Evolutionary conservation across 2,797 vertebrate genomes (phyloP).

Genomic region (Platyrinchus mystaceus): DNA sequence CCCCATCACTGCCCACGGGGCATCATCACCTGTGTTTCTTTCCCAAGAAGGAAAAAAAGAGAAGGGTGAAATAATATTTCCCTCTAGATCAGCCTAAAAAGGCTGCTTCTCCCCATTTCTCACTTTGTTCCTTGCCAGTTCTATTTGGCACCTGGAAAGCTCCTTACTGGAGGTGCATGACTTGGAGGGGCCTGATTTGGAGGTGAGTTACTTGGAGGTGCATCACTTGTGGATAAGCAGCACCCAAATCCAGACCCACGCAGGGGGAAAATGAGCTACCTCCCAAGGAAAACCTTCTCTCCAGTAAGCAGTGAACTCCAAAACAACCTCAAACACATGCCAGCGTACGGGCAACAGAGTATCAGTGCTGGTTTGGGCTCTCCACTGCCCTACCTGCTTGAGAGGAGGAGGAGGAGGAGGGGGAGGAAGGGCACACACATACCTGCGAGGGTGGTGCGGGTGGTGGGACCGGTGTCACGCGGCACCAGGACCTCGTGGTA

Average conservation of each 20-base stretch:
- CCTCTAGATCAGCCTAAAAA: background rate
- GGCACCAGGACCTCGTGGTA: conserved; percentile 91
- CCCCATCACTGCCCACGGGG: rapidly evolving
- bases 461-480: conserved; percentile 81
- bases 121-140: background rate
- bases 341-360: background rate
- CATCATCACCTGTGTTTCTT: rapidly evolving
- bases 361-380: background rate
- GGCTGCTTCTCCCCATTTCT: background rate
- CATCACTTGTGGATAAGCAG: background rate
- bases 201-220: background rate
- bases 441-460: conserved; percentile 86
- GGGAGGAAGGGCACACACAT: background rate
- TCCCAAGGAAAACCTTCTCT: background rate
- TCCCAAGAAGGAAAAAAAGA: background rate
- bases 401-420: background rate
- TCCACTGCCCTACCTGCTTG: background rate
- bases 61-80: background rate
- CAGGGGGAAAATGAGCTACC: background rate
- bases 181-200: background rate
- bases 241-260: background rate
- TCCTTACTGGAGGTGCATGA: background rate
- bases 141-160: background rate
- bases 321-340: background rate
- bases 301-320: background rate